phyloP scores from a whole-genome alignment of 1,140 invertebrate genomes.

The Parapsyche elsis region DNA sequence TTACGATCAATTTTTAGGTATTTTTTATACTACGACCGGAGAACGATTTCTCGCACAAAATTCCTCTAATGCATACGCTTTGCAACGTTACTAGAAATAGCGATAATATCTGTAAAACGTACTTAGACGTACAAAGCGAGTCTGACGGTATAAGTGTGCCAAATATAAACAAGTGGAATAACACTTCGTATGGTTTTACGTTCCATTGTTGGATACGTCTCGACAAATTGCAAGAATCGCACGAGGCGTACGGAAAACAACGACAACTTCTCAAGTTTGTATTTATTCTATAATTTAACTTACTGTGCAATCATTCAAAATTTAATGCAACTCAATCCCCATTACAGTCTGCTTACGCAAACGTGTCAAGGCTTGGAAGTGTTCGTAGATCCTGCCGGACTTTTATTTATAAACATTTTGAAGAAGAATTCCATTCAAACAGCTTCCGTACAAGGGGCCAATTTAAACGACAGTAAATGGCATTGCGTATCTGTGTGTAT shows the following conservation, averaged over 20 bases:
- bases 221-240: constrained; percentile 58
- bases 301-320: no score
- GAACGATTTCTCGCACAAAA: constrained; percentile 51
- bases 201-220: constrained; percentile 72
- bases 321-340: constrained; percentile 22
- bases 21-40: constrained; percentile 52
- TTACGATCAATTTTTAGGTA: constrained; percentile 43
- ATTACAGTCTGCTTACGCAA: constrained; percentile 67
- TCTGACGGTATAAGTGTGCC: constrained; percentile 69
- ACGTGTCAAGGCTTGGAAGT: constrained; percentile 71
- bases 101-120: constrained; percentile 59
- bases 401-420: constrained; percentile 69
- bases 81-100: constrained; percentile 54
- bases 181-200: constrained; percentile 71
- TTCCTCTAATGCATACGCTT: constrained; percentile 50
- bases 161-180: constrained; percentile 68
- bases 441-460: constrained; percentile 66
- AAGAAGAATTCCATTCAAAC: constrained; percentile 71
- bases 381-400: constrained; percentile 69
- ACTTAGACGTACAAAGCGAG: constrained; percentile 67
- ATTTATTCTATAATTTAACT: constrained; percentile 9
- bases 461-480: constrained; percentile 70
- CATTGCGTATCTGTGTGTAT: constrained; percentile 72
- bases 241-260: constrained; percentile 57
- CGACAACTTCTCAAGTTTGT: constrained; percentile 67